phyloP scores from a whole-genome alignment of 1,140 invertebrate species.

The Pararge aegeria region DNA sequence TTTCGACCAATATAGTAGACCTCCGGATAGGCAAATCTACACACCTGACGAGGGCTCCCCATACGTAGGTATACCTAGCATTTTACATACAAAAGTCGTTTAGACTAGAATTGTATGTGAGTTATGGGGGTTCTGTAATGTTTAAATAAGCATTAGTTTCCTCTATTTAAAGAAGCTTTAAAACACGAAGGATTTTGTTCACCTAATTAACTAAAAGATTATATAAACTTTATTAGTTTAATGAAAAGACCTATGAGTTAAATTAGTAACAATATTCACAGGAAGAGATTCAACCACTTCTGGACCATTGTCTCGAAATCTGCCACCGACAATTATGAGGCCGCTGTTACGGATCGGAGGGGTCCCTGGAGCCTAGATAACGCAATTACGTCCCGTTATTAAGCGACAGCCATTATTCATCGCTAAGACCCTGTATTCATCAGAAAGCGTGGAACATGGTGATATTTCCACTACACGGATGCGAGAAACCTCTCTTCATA shows the following conservation, averaged over 20 bases:
- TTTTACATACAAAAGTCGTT: background rate
- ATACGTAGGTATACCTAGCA: background rate
- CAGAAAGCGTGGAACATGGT: constrained; percentile 33
- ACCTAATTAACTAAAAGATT: too few relatives aligned
- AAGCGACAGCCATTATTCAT: constrained; percentile 71
- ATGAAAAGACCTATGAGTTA: too few relatives aligned
- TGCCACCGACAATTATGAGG: constrained; percentile 69
- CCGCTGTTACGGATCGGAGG: constrained; percentile 57
- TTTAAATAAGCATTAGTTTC: background rate
- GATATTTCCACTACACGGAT: constrained; percentile 38
- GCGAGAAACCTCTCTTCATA: constrained; percentile 34
- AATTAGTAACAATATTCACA: background rate
- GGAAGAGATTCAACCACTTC: background rate
- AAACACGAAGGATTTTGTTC: too few relatives aligned
- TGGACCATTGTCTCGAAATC: constrained; percentile 25
- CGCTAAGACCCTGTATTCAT: constrained; percentile 56
- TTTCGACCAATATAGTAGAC: constrained; percentile 25
- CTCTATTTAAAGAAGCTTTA: background rate
- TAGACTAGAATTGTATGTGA: background rate
- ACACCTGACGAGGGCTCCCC: constrained; percentile 23
- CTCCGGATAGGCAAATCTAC: constrained; percentile 36
- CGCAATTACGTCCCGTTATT: constrained; percentile 68
- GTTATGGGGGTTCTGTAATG: background rate
- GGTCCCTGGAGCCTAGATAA: constrained; percentile 60
- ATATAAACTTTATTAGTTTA: too few relatives aligned